Evolutionary conservation across 2,888 invertebrate species (phyloP).

Genomic region (Halictus quadricinctus): DNA sequence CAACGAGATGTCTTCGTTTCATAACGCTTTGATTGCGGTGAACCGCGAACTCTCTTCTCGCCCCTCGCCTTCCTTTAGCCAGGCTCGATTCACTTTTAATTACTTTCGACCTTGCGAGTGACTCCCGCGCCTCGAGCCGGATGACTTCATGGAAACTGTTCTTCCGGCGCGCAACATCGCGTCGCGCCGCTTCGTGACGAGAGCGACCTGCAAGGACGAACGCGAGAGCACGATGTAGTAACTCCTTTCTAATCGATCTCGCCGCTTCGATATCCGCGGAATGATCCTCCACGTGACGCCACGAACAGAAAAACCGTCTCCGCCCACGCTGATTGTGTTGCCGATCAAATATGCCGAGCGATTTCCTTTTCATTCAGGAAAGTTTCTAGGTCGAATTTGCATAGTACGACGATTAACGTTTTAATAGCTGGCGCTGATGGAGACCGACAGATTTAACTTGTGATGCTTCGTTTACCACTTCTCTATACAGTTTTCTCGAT

Average conservation of each 20-base stretch:
- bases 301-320: background rate
- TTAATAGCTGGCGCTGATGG: background rate
- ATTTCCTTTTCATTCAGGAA: background rate
- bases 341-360: background rate
- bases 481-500: background rate
- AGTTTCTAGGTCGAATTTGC: background rate
- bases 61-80: slow-evolving; percentile 21
- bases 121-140: slow-evolving; percentile 40
- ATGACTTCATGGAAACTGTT: slow-evolving; percentile 49
- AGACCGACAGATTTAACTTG: background rate
- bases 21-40: slow-evolving; percentile 7
- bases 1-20: background rate
- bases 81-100: slow-evolving; percentile 57
- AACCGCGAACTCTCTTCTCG: slow-evolving; percentile 10
- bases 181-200: slow-evolving; percentile 21
- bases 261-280: slow-evolving; percentile 9
- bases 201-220: slow-evolving; percentile 41
- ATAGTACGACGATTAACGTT: background rate
- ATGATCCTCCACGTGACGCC: background rate
- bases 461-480: background rate
- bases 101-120: slow-evolving; percentile 57
- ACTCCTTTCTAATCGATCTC: slow-evolving; percentile 60
- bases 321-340: background rate
- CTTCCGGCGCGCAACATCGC: slow-evolving; percentile 47
- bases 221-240: slow-evolving; percentile 34